Evolutionary conservation across 2,888 invertebrate species (phyloP).

Genomic region (Listrodromus nycthemerus): DNA sequence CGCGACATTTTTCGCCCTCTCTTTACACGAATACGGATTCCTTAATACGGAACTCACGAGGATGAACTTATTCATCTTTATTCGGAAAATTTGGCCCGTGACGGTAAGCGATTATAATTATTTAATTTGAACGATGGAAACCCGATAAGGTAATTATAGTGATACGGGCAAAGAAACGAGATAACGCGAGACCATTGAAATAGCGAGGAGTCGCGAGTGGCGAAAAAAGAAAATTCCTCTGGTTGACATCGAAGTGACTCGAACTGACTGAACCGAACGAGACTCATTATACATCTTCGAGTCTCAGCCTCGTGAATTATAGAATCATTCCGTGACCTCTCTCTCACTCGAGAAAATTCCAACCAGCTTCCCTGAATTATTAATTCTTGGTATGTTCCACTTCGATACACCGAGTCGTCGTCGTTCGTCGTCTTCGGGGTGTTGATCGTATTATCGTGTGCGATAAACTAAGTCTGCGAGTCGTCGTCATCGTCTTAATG

Average conservation of each 20-base stretch:
- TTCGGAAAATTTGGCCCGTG: background rate
- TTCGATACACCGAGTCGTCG: constrained; percentile 28
- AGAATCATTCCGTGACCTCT: constrained; percentile 29
- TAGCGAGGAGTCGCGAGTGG: background rate
- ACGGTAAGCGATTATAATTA: background rate
- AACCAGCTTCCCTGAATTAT: constrained; percentile 26
- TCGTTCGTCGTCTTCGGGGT: constrained; percentile 17
- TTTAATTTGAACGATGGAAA: background rate
- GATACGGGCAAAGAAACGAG: background rate
- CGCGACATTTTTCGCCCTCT: background rate
- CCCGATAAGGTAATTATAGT: background rate
- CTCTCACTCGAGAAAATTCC: constrained; percentile 18
- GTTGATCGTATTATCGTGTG: constrained; percentile 19
- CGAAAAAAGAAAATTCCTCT: background rate
- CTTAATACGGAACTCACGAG: background rate
- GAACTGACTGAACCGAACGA: background rate
- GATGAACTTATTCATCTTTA: background rate
- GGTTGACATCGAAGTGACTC: background rate
- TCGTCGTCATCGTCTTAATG: constrained; percentile 33
- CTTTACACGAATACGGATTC: background rate
- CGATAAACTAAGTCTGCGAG: constrained; percentile 32
- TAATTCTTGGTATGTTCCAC: constrained; percentile 24
- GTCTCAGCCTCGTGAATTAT: constrained; percentile 27
- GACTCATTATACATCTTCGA: constrained; percentile 17
- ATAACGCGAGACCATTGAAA: background rate